phyloP scores from a whole-genome alignment of 2,113 vertebrate species.

The Xenus cinereus region DNA sequence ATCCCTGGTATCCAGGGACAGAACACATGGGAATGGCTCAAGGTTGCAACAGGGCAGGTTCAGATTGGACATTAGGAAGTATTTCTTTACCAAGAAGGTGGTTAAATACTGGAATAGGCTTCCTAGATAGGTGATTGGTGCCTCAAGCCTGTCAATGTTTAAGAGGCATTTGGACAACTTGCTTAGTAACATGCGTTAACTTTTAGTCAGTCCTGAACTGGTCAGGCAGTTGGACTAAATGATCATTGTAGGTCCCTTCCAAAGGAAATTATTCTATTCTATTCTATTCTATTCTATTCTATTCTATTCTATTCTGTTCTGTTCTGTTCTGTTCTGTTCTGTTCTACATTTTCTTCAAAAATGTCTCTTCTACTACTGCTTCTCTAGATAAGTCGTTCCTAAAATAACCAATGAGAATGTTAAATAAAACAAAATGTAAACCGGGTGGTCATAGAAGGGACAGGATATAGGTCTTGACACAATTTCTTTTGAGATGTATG shows the following conservation, averaged over 20 bases:
- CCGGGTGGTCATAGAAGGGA: background rate
- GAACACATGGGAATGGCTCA: background rate
- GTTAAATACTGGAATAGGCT: background rate
- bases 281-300: background rate
- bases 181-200: background rate
- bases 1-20: background rate
- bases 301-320: background rate
- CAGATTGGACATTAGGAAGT: background rate
- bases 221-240: background rate
- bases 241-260: background rate
- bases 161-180: background rate
- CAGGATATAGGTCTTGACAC: background rate
- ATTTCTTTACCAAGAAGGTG: background rate
- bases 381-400: background rate
- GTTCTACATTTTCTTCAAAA: background rate
- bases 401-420: background rate
- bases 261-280: background rate
- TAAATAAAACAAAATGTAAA: background rate
- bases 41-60: background rate
- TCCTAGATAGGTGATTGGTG: accelerated
- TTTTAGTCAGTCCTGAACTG: background rate
- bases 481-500: background rate
- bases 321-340: background rate
- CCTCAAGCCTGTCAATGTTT: background rate
- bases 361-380: accelerated